Percentiles rank a stretch among this genome's conserved stretches.
Evolutionary conservation across 1,140 invertebrate genomes (phyloP).

Genomic region (Lucilia cuprina): DNA sequence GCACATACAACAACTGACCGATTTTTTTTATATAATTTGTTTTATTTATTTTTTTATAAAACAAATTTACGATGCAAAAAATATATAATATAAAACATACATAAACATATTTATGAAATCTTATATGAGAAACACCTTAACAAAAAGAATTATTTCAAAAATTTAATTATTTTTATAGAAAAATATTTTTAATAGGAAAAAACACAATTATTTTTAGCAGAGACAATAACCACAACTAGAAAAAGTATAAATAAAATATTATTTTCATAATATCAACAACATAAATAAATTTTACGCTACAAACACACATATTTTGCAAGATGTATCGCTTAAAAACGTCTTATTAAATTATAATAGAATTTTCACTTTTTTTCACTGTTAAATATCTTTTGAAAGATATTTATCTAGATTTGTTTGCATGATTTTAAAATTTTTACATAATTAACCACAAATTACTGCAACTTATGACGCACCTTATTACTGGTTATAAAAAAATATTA

Average conservation of each 20-base stretch:
- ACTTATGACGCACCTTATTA: too few species aligned
- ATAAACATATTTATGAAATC: too few species aligned
- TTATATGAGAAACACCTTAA: neutral
- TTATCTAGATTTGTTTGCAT: neutral
- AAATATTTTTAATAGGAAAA: neutral
- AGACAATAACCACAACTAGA: neutral
- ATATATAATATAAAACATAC: too few species aligned
- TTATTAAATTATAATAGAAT: neutral
- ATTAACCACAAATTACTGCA: neutral
- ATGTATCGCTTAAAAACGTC: neutral
- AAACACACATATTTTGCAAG: neutral
- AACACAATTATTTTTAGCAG: neutral
- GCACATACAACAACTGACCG: neutral
- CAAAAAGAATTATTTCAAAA: neutral
- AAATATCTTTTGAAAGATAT: neutral
- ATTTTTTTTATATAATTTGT: constrained; percentile 6
- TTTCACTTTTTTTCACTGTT: neutral
- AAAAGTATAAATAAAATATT: neutral
- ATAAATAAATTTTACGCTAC: neutral
- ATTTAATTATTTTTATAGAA: neutral
- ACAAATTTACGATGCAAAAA: too few species aligned
- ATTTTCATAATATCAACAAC: neutral
- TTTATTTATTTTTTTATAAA: too few species aligned
- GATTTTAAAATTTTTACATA: neutral
- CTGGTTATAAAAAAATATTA: too few species aligned